These are phyloP conservation scores for Nycteola revayana DNA, from an alignment of 2,888 invertebrate species.

Conservation along the genomic window DNA sequence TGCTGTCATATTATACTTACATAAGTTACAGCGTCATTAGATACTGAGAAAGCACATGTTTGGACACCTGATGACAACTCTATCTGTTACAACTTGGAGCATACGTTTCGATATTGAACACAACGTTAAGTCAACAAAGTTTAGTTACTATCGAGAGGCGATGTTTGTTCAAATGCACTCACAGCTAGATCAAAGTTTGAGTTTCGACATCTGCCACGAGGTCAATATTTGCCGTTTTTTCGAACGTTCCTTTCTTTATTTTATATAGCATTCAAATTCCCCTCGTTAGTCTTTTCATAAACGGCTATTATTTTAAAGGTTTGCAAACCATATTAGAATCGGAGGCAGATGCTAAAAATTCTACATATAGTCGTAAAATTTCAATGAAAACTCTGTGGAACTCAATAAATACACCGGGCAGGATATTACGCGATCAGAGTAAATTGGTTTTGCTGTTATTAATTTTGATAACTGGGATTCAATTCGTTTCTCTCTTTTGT, in stretches of 20 bases:
- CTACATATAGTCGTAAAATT: conserved; percentile 42
- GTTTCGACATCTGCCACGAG: conserved; percentile 78
- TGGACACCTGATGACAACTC: conserved; percentile 70
- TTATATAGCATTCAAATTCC: conserved; percentile 42
- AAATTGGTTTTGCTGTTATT: conserved; percentile 79
- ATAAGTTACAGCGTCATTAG: too few relatives aligned
- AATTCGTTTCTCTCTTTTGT: conserved; percentile 79
- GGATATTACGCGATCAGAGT: conserved; percentile 75
- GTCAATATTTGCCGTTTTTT: conserved; percentile 77
- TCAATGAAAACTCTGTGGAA: conserved; percentile 54
- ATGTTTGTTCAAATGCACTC: conserved; percentile 80
- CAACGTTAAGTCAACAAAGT: conserved; percentile 70
- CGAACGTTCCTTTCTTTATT: conserved; percentile 59
- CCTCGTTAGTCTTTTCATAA: conserved; percentile 45
- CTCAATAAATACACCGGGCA: conserved; percentile 59
- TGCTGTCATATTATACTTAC: too few relatives aligned
- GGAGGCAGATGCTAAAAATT: conserved; percentile 29
- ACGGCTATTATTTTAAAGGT: conserved; percentile 40
- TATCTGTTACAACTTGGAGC: conserved; percentile 47
- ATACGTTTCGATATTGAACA: conserved; percentile 65
- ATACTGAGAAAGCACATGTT: conserved; percentile 37
- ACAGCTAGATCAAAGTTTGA: conserved; percentile 65
- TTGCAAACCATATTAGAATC: conserved; percentile 5
- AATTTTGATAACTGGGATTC: conserved; percentile 81
- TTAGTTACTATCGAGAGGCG: conserved; percentile 67